phyloP scores from a whole-genome alignment of 2,113 vertebrate genomes.

The Ageneiosus marmoratus region DNA sequence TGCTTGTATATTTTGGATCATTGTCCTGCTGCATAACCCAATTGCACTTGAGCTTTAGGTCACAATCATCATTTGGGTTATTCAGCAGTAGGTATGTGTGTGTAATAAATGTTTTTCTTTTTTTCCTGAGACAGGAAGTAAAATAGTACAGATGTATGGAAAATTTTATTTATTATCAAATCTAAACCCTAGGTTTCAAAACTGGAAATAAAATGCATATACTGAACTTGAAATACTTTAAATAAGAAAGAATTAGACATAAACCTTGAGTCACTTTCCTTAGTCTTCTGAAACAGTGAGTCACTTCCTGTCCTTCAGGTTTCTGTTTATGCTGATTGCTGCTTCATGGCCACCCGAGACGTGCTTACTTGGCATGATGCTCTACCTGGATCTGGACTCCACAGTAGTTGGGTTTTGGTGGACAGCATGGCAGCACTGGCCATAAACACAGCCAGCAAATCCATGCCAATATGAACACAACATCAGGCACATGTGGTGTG shows the following conservation, averaged over 20 bases:
- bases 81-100: not conserved
- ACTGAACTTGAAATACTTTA: not conserved
- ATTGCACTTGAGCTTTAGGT: no score
- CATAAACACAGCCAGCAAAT: not conserved
- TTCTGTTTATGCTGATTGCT: not conserved
- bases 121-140: not conserved
- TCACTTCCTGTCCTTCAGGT: not conserved
- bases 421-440: no score
- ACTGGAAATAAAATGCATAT: not conserved
- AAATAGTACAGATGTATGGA: not conserved
- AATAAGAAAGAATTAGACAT: not conserved
- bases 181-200: not conserved
- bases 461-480: not conserved
- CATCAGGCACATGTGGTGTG: not conserved
- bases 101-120: not conserved
- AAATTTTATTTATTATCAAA: not conserved
- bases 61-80: not conserved
- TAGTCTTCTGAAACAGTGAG: not conserved
- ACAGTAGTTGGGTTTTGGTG: not conserved
- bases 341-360: not conserved
- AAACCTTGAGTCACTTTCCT: not conserved
- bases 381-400: not conserved
- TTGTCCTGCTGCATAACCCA: no score
- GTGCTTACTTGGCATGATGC: not conserved
- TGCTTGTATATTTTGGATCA: no score